Evolutionary conservation across 53 echinoderm and acorn worm species (phyloP).

Genomic region (Temnopleurus reevesii): DNA sequence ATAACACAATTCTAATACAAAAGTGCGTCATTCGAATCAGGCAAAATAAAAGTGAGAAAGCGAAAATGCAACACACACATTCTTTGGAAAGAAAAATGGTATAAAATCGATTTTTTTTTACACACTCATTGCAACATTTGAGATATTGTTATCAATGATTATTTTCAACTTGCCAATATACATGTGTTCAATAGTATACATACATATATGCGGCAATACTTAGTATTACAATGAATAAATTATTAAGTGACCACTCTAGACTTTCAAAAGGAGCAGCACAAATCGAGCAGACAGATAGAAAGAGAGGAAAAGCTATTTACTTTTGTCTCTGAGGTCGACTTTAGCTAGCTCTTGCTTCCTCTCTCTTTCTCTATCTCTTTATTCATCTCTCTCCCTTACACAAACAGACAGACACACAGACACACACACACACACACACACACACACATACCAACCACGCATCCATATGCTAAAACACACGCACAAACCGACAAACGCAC

Average conservation of each 20-base stretch:
- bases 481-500: no score
- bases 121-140: not conserved
- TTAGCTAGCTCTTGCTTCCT: no score
- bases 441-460: no score
- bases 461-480: no score
- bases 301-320: no score
- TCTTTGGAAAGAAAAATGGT: slow-evolving; percentile 54
- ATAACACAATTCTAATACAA: not conserved
- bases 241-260: not conserved
- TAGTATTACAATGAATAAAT: not conserved
- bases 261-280: not conserved
- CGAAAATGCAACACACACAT: slow-evolving; percentile 21
- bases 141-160: not conserved
- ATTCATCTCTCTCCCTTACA: no score
- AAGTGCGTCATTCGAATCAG: not conserved
- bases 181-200: not conserved
- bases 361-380: no score
- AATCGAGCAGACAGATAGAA: no score
- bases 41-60: slow-evolving; percentile 21
- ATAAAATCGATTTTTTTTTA: not conserved
- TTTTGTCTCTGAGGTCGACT: no score
- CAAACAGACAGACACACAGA: no score
- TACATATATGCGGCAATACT: not conserved
- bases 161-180: not conserved
- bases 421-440: no score